Percentiles rank a stretch among this genome's conserved stretches.
Evolutionary conservation across 2,797 vertebrate species (phyloP).

Genomic region (Poecilia wingei): DNA sequence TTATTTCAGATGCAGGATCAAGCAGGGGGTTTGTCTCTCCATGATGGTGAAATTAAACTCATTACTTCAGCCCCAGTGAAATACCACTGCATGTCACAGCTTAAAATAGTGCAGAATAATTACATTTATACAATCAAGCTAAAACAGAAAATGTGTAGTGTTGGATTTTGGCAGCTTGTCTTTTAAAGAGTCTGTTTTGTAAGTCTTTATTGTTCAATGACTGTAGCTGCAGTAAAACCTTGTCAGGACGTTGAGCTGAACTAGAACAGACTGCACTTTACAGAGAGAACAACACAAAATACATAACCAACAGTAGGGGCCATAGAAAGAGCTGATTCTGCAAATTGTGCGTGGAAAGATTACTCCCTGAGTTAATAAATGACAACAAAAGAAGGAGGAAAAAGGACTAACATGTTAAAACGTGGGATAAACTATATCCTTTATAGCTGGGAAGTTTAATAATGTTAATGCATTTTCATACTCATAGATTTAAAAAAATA

Average conservation of each 20-base stretch:
- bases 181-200: background rate
- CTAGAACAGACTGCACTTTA: background rate
- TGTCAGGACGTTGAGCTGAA: background rate
- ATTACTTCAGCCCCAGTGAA: background rate
- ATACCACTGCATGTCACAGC: background rate
- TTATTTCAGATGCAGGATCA: slow-evolving; percentile 6
- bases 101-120: background rate
- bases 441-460: background rate
- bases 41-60: background rate
- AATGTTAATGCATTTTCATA: background rate
- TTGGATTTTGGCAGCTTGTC: background rate
- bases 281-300: background rate
- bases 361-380: slow-evolving; percentile 33
- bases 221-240: slow-evolving; percentile 9
- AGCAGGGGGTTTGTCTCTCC: background rate
- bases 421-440: background rate
- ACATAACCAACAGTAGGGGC: background rate
- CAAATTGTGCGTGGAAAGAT: slow-evolving; percentile 17
- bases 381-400: slow-evolving; percentile 3
- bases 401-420: background rate
- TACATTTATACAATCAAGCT: background rate
- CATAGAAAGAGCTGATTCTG: slow-evolving; percentile 22
- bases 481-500: background rate
- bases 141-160: background rate
- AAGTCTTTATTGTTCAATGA: slow-evolving; percentile 15